Base-by-base conservation (phyloP, 2,888 invertebrate species). In the Temnothorax ravouxi region DNA sequence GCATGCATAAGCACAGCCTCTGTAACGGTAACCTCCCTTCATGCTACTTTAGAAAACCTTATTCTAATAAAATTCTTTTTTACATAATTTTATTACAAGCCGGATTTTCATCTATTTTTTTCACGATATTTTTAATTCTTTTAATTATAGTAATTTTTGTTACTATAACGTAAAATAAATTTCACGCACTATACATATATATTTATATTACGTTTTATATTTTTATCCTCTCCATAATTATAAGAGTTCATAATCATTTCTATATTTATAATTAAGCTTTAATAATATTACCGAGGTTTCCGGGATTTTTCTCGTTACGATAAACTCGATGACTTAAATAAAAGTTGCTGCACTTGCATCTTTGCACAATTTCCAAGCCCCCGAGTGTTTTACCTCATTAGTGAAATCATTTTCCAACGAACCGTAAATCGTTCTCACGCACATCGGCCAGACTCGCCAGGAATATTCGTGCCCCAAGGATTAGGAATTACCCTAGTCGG, bases 391-490 rank as follows among this genome's bases (percentile, higher is more conserved):
- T 15, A 50, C 47, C 38, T 76, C 76, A 59, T 61, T 77, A 71
- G 56, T 71, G 61, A 79, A 69, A 69, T 83, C 41, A 79, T 77
- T 67, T 83, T 59, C 47, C 59, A 18, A 59, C 71, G 47, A 59
- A 79, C 21, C 1, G 44, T 47, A 59, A 71, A 47, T 59, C 56
- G 56, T 69, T 75, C 67, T 75, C 76, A 69, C 71, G 76, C 64
- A 69, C 34, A 9, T 47, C 25, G 41, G 41, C 21, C 38, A 47
- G 34, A 13, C 54, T 34, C 3, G 66, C 47, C 38, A 54, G 47
- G 56, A 54, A 56, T 83, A 66, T 72, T 87, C 47, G 72, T 77
- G 59, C 50, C 62, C 18, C 66, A 79, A 83, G 52, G 47, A 88
- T 84, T 80, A 84, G 62, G 81, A 76, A 82, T 84, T 82, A 81